Base-by-base conservation (phyloP, 2,888 invertebrate genomes). In the Andricus quercusramuli region DNA sequence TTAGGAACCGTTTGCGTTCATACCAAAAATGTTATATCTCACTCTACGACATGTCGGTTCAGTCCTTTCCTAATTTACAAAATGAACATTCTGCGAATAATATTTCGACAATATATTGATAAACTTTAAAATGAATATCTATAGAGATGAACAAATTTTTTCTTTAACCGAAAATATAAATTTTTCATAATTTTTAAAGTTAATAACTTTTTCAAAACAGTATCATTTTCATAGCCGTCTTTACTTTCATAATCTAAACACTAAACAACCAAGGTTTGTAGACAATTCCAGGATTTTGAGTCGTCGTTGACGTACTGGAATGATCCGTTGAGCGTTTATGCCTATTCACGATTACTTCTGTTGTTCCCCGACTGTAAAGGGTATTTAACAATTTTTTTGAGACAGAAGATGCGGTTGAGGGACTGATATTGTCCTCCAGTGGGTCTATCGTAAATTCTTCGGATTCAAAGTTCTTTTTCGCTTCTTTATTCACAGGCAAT, bases 191-290 rank as follows among this genome's bases (percentile, higher is more conserved):
- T 25, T 62, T 62, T 13, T 15, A 15, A 25, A 25, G 5, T 5
- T 62, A 25, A 15, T 15, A 59, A 25, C 3, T 6, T 62, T 62
- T 29, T 25, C 29, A 4, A 17, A 2, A 1, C 5, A 29, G 25
- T 22, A 29, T 29, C 6, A 25, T 29, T 64, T 1, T 8, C 8
- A 13, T 4, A 29, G 15, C 17, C 11, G 29, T 29, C 22, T 17
- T 62, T 64, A 13, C 13, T 62, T 62, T 64, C 2, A 1, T 17
- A 64, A 67, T 41, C 22, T 74, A 74, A 74, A 74, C n/a, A n/a
- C 56, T 37, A 32, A 74, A 74, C 17, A 74, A 32, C 74, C 74
- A 74, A 11, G 74, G 74, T 37, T 74, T 74, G 56, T 74, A 74
- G 13, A 22, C 56, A 13, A 74, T 22, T 37, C 56, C 74, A 20